Conservation (phyloP, 2,113 vertebrate species). For the Uria lomvia region DNA sequence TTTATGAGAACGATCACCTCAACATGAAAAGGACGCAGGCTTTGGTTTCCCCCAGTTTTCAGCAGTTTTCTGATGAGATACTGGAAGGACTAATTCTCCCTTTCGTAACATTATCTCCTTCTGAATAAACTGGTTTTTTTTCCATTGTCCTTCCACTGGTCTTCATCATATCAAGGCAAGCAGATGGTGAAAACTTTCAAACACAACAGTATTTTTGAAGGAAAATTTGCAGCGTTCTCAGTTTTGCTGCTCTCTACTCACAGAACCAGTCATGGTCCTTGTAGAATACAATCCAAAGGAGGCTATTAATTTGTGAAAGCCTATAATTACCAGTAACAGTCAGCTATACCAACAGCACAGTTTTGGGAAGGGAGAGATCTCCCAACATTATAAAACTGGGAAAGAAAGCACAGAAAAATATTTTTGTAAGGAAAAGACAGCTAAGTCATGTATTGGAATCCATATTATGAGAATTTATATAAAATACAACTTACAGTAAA, state of each 20-base stretch:
- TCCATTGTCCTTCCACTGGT: background rate
- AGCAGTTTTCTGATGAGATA: background rate
- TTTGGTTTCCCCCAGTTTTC: background rate
- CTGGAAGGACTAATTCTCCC: background rate
- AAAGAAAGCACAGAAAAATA: background rate
- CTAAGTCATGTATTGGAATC: background rate
- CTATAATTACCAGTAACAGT: background rate
- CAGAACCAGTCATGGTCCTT: background rate
- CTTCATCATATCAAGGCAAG: background rate
- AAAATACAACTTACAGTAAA: background rate
- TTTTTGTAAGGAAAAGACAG: background rate
- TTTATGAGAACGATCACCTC: background rate
- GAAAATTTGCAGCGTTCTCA: background rate
- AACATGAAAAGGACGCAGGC: background rate
- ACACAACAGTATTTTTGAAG: background rate
- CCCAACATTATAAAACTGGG: background rate
- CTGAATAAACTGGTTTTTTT: background rate
- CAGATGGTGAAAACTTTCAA: background rate
- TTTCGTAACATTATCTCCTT: background rate
- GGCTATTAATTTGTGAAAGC: background rate
- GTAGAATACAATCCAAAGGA: background rate
- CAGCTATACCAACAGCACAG: background rate
- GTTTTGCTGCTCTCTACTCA: background rate
- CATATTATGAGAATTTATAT: background rate
- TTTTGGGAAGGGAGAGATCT: background rate